phyloP scores from a whole-genome alignment of 1,140 invertebrate genomes.

The Arctopsyche grandis region DNA sequence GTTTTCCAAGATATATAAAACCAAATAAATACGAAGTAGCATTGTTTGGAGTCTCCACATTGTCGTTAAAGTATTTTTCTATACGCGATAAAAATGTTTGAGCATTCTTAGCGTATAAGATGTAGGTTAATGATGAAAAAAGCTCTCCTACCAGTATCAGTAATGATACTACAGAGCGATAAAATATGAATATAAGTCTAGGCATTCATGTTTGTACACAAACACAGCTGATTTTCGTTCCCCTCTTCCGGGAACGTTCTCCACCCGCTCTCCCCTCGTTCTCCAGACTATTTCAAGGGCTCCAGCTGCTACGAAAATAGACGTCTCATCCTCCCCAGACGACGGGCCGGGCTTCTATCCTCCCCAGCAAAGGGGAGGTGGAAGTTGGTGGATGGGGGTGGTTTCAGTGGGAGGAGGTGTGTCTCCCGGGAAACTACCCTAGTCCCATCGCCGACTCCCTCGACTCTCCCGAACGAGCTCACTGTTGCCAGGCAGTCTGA shows the following conservation, averaged over 20 bases:
- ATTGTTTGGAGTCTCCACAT: too few relatives aligned
- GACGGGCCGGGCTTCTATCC: too few relatives aligned
- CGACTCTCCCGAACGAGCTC: conserved; percentile 24
- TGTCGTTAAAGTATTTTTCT: too few relatives aligned
- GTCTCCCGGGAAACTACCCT: conserved; percentile 1
- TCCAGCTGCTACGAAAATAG: conserved; percentile 43
- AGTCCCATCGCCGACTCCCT: conserved; percentile 2
- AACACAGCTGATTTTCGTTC: conserved; percentile 28
- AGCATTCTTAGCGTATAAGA: too few relatives aligned
- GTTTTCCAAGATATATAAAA: too few relatives aligned
- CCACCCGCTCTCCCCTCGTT: conserved; percentile 9
- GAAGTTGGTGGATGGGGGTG: not conserved
- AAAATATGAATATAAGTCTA: too few relatives aligned
- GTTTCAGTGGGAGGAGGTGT: not conserved
- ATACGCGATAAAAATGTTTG: not conserved
- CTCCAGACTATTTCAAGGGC: conserved; percentile 41
- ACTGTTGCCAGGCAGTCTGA: conserved; percentile 33
- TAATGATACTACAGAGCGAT: too few relatives aligned
- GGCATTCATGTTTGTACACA: conserved; percentile 27
- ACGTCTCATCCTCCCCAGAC: conserved; percentile 7
- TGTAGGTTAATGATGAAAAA: too few relatives aligned
- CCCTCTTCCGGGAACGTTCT: not conserved
- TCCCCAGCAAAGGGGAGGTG: too few relatives aligned
- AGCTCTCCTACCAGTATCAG: too few relatives aligned
- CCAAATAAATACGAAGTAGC: too few relatives aligned